Percentiles rank a stretch among this genome's conserved stretches.
Conservation (phyloP, 2,113 vertebrate genomes). For the Barnardius zonarius region DNA sequence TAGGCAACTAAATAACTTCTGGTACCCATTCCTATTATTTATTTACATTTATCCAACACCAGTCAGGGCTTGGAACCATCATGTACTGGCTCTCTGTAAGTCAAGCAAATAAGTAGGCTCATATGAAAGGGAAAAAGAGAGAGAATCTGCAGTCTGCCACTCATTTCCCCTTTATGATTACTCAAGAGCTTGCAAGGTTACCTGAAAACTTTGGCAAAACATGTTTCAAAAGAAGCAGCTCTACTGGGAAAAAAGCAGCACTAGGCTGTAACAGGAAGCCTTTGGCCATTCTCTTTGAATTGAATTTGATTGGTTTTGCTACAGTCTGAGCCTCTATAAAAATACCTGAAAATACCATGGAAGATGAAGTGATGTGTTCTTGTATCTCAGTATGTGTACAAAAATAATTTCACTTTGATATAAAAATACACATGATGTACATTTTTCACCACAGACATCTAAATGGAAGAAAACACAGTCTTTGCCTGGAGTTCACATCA, state of each 20-base stretch:
- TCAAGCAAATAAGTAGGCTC: neutral
- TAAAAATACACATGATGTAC: neutral
- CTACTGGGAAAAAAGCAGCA: neutral
- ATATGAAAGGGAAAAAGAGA: neutral
- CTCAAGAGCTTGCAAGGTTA: neutral
- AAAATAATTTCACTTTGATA: neutral
- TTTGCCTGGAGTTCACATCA: neutral
- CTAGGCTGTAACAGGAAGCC: neutral
- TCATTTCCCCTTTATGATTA: neutral
- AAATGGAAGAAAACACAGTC: neutral
- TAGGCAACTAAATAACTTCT: neutral
- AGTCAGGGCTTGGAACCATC: neutral
- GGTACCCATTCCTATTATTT: neutral
- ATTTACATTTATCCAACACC: neutral
- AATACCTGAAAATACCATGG: neutral
- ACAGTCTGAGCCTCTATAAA: neutral
- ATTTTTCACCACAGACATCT: neutral
- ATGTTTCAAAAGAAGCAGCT: neutral
- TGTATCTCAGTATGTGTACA: neutral
- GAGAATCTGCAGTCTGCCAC: neutral
- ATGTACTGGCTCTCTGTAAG: neutral
- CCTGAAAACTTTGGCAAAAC: neutral
- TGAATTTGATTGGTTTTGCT: neutral
- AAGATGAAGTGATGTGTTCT: neutral
- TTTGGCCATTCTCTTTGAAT: neutral